Base-by-base conservation (phyloP, 2,113 vertebrate genomes). In the Chaetura pelagica region DNA sequence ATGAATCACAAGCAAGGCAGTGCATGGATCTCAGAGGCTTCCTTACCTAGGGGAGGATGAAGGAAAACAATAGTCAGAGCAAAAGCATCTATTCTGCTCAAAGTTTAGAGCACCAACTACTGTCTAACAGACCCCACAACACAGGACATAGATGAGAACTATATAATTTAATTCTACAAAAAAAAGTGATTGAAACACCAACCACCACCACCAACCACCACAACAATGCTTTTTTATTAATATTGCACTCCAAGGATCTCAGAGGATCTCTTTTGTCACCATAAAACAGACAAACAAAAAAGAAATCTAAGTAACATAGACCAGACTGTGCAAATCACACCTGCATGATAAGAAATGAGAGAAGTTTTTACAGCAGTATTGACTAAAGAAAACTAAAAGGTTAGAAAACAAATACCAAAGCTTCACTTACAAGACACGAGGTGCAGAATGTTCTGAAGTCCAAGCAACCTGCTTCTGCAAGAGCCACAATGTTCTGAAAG, bases 381-480 rank as follows among this genome's bases (percentile, higher is more conserved):
- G 17, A 71, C 21, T n/a, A 77, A 84, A 74, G 38, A 38, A 84
- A 26, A 5, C 51, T 7, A 38, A 38, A 38, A 64, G 4, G 9
- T 44, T 82, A 75, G 26, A 59, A 66, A 64, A 49, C 10, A 44
- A 23, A 38, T 17, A 86, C 5, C 49, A 91, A 93, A 94, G n/a
- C 62, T 32, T 88, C 38, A 98, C 98, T 98, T 97, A 99, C 99
- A 98, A 99, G 99, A 97, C 99, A 99, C 0, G 98, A 99, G 2
- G 98, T 98, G 97, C 99, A 99, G 97, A 99, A 99, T 7, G 99
- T 98, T 89, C 99, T 98, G 85, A 98, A 98, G 93, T 99, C 99
- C 97, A 99, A 97, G 93, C 97, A 99, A 26, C 98, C 99, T 2
- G 98, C 98, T 97, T 99, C 99, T 87, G 99, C 99, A 75, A 99